Evolutionary conservation across 1,140 invertebrate genomes (phyloP).

Genomic region (Meloidogyne chitwoodi): DNA sequence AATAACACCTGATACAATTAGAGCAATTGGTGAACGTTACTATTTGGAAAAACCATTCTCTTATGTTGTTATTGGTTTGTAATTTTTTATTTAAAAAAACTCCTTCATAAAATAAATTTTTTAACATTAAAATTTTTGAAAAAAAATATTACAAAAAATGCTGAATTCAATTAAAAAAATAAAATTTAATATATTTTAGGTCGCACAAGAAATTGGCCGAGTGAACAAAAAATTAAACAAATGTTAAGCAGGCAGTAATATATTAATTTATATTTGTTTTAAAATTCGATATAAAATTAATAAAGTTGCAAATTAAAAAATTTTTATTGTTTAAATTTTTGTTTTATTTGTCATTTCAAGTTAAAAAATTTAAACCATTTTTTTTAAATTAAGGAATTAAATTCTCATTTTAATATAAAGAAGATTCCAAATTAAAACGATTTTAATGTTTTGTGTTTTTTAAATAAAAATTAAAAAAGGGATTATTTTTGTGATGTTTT

Average conservation of each 20-base stretch:
- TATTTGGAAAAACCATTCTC: conserved; percentile 16
- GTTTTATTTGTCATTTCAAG: too few relatives aligned
- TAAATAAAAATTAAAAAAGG: too few relatives aligned
- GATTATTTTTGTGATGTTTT: too few relatives aligned
- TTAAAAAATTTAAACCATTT: too few relatives aligned
- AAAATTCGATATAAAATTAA: not conserved
- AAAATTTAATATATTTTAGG: not conserved
- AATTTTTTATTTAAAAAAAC: not conserved
- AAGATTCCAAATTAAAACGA: too few relatives aligned
- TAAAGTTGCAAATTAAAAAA: not conserved
- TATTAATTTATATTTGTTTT: not conserved
- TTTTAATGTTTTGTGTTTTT: too few relatives aligned
- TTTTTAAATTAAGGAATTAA: too few relatives aligned
- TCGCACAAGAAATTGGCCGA: not conserved
- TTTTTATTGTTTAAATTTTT: not conserved
- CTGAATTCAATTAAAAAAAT: not conserved
- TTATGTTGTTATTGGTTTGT: conserved; percentile 15
- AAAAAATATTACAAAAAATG: too few relatives aligned
- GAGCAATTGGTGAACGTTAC: conserved; percentile 10
- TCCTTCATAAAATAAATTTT: not conserved
- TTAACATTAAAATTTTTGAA: too few relatives aligned
- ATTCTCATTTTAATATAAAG: too few relatives aligned
- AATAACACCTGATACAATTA: conserved; percentile 40
- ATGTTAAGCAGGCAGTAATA: not conserved
- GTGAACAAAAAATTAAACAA: not conserved